These are phyloP conservation scores for Drosophila trichaetosa DNA, from an alignment of 2,888 invertebrate genomes.

Conservation along the genomic window DNA sequence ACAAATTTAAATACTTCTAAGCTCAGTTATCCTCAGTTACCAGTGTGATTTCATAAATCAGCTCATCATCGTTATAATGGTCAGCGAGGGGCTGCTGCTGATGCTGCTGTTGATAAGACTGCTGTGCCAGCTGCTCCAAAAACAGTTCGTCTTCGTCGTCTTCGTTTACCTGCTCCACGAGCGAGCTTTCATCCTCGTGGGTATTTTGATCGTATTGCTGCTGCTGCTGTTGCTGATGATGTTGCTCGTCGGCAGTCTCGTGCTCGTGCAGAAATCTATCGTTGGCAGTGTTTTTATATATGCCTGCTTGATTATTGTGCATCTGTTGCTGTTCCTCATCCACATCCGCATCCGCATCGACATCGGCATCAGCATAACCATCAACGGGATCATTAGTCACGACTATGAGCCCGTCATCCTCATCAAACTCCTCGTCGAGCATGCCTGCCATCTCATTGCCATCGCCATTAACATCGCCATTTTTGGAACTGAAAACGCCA, in stretches of 20 bases:
- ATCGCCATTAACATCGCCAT: constrained; percentile 7
- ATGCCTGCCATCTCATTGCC: constrained; percentile 28
- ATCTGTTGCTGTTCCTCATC: constrained; percentile 6
- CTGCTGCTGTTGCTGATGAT: constrained; percentile 2
- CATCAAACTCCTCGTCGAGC: constrained; percentile 66
- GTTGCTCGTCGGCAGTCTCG: constrained; percentile 11
- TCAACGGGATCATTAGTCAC: constrained; percentile 25
- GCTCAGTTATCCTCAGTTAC: constrained; percentile 69
- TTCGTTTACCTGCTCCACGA: constrained; percentile 45
- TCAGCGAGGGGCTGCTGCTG: constrained; percentile 35
- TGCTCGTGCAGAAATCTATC: constrained; percentile 35
- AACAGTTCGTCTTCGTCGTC: constrained; percentile 48
- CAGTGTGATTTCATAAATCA: constrained; percentile 72
- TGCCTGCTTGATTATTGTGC: neutral
- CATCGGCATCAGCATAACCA: constrained; percentile 7
- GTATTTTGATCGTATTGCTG: constrained; percentile 46
- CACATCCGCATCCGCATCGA: neutral
- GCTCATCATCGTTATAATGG: constrained; percentile 53
- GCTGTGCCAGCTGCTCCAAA: constrained; percentile 23
- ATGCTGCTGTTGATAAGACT: constrained; percentile 4
- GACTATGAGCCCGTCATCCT: constrained; percentile 60
- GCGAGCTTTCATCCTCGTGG: constrained; percentile 36
- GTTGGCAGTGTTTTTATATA: constrained; percentile 20
- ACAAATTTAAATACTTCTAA: neutral
- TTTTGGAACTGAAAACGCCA: constrained; percentile 2